Percentiles rank a stretch among this genome's conserved stretches.
phyloP scores from a whole-genome alignment of 2,113 vertebrate species.

The Caranx ignobilis region DNA sequence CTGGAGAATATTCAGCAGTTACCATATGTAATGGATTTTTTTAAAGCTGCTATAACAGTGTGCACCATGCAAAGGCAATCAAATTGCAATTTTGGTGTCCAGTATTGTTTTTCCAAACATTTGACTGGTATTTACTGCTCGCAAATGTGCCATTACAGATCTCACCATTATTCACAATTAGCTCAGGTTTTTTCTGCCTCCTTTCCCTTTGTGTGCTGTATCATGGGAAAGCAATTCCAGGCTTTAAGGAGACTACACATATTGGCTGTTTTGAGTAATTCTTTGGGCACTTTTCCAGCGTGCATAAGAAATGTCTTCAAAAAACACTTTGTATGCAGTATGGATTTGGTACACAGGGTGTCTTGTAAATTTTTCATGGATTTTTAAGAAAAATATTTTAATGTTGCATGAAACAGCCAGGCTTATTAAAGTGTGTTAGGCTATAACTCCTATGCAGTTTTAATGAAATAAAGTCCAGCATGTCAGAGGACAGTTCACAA shows the following conservation, averaged over 20 bases:
- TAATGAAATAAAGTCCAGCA: background rate
- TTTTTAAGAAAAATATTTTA: background rate
- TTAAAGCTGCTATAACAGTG: background rate
- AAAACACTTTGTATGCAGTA: background rate
- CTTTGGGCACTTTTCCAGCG: background rate
- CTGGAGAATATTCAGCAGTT: slow-evolving; percentile 60
- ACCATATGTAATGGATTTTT: background rate
- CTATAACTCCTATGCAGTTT: background rate
- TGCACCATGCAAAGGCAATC: background rate
- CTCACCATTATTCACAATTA: background rate
- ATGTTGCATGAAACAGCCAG: background rate
- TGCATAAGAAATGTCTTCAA: background rate
- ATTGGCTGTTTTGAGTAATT: background rate
- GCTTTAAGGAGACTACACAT: background rate
- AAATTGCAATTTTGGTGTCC: background rate
- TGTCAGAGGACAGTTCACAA: too few species aligned
- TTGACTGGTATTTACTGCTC: background rate
- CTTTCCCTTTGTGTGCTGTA: background rate
- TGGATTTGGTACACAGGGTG: background rate
- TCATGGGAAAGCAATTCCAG: background rate
- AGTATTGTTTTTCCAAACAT: background rate
- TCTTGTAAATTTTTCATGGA: background rate
- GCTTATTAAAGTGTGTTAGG: background rate
- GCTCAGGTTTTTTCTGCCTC: background rate
- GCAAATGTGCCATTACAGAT: background rate